Percentiles rank a stretch among this genome's conserved stretches.
Evolutionary conservation across 2,888 invertebrate genomes (phyloP).

Genomic region (Pogonocherus hispidulus): DNA sequence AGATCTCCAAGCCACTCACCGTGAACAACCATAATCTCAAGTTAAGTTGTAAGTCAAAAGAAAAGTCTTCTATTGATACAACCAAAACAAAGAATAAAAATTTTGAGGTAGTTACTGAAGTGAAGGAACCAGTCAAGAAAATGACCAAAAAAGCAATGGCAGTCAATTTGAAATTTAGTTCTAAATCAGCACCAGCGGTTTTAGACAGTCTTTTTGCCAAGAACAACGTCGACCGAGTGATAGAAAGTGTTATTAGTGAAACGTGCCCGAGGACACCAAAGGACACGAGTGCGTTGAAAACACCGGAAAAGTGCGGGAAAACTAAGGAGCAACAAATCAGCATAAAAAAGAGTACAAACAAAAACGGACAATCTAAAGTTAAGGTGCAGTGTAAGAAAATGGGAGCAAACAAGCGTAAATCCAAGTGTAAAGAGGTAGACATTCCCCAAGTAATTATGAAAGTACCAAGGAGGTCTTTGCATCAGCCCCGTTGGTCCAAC

Average conservation of each 20-base stretch:
- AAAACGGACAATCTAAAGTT: conserved; percentile 44
- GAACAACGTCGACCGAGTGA: conserved; percentile 73
- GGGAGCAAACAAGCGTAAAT: conserved; percentile 58
- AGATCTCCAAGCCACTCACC: conserved; percentile 61
- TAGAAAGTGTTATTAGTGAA: conserved; percentile 68
- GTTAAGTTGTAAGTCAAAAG: conserved; percentile 33
- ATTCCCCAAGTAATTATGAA: conserved; percentile 52
- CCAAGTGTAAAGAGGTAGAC: conserved; percentile 57
- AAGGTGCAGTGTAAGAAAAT: conserved; percentile 52
- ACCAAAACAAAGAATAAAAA: conserved; percentile 31
- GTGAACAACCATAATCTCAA: conserved; percentile 59
- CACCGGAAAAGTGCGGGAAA: conserved; percentile 68
- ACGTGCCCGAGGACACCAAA: conserved; percentile 44
- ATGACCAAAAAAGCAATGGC: conserved; percentile 43
- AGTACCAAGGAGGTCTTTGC: conserved; percentile 60
- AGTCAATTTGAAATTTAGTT: conserved; percentile 37
- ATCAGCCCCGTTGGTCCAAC: conserved; percentile 84
- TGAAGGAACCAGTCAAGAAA: conserved; percentile 48
- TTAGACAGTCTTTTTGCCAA: conserved; percentile 73
- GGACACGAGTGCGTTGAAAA: conserved; percentile 64
- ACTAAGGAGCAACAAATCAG: conserved; percentile 63
- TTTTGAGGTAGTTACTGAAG: conserved; percentile 25
- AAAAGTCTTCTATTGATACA: conserved; percentile 17
- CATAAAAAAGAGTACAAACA: conserved; percentile 49
- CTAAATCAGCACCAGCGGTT: conserved; percentile 62